A percentile compares a stretch with the other conserved stretches of the same genome.
Conservation (phyloP, 23 tunicate genomes). For the Diplosoma virens region DNA sequence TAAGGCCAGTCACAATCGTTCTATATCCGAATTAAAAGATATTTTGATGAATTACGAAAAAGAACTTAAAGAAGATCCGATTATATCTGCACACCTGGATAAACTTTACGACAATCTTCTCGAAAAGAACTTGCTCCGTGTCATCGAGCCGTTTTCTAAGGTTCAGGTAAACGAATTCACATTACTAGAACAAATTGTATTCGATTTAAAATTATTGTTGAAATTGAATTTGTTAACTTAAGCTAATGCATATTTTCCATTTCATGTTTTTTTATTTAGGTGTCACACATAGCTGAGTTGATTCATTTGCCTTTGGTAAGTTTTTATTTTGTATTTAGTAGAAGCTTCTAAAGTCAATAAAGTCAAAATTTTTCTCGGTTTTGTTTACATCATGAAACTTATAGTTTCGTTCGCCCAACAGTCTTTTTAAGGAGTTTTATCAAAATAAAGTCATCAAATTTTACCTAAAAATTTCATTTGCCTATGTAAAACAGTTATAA, state of each 20-base stretch:
- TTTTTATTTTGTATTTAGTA: background rate
- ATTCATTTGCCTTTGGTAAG: constrained; percentile 20
- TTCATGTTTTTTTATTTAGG: constrained; percentile 9
- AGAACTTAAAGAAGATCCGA: constrained; percentile 69
- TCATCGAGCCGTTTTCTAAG: constrained; percentile 93
- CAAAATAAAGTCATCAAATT: no score
- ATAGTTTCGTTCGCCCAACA: no score
- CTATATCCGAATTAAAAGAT: constrained; percentile 75
- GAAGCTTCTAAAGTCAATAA: background rate
- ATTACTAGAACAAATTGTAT: no score
- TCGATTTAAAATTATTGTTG: no score
- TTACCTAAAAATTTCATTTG: no score
- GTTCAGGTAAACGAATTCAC: constrained; percentile 55
- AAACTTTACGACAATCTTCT: constrained; percentile 91
- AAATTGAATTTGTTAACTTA: no score
- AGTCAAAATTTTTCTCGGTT: no score
- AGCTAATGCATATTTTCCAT: background rate
- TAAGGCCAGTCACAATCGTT: constrained; percentile 86
- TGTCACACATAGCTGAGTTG: constrained; percentile 23
- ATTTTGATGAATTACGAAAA: constrained; percentile 37
- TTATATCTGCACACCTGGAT: constrained; percentile 85
- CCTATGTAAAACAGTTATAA: no score
- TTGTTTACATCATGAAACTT: no score
- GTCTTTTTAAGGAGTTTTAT: no score
- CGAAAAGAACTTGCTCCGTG: constrained; percentile 87